Evolutionary conservation across 2,888 invertebrate species (phyloP).

Genomic region (Siphonodentalium dalli): DNA sequence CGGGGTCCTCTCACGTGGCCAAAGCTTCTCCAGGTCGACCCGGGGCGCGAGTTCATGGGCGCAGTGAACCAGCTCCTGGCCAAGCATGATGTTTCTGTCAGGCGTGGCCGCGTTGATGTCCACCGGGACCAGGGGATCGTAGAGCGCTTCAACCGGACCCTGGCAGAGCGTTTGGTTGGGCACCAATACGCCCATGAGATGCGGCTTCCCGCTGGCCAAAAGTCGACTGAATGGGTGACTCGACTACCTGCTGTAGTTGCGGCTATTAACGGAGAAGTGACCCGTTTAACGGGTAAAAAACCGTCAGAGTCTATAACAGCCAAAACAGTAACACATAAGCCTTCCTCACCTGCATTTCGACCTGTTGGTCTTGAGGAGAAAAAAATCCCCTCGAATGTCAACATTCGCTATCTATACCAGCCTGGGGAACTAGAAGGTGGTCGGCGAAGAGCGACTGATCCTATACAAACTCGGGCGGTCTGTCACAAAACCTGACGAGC

Average conservation of each 20-base stretch:
- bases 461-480: too few relatives aligned
- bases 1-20: slow-evolving; percentile 21
- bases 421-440: too few relatives aligned
- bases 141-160: slow-evolving; percentile 27
- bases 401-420: too few relatives aligned
- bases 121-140: slow-evolving; percentile 28
- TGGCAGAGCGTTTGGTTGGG: slow-evolving; percentile 28
- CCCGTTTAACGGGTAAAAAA: too few relatives aligned
- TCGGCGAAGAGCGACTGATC: too few relatives aligned
- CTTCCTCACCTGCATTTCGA: too few relatives aligned
- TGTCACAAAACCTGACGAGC: too few relatives aligned
- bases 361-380: too few relatives aligned
- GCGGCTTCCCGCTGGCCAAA: slow-evolving; percentile 6
- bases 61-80: slow-evolving; percentile 20
- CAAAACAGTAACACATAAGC: too few relatives aligned
- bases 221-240: slow-evolving; percentile 27
- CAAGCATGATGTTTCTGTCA: slow-evolving; percentile 22
- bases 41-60: slow-evolving; percentile 28
- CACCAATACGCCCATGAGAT: slow-evolving; percentile 29
- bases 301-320: too few relatives aligned
- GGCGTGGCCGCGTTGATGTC: slow-evolving; percentile 21
- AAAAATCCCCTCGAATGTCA: too few relatives aligned
- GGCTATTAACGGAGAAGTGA: slow-evolving; percentile 23
- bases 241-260: slow-evolving; percentile 24
- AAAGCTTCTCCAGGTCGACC: slow-evolving; percentile 29